Percentiles rank a stretch among this genome's conserved stretches.
Conservation (phyloP, 1,140 invertebrate genomes). For the Drosophila nannoptera region DNA sequence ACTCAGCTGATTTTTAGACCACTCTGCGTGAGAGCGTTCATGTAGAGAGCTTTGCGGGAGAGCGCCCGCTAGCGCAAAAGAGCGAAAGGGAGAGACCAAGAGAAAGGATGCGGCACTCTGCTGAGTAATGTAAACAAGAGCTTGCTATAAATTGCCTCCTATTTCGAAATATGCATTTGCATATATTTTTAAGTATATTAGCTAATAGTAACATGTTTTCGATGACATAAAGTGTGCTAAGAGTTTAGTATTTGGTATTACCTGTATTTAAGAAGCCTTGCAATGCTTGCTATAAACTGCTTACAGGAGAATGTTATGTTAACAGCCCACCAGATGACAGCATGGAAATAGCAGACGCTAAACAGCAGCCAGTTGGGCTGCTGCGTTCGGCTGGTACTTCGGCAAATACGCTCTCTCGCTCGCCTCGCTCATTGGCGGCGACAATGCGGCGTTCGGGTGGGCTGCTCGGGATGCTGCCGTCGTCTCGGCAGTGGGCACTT, state of each 20-base stretch:
- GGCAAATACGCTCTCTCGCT: conserved; percentile 30
- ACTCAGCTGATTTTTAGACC: conserved; percentile 59
- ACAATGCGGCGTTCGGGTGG: conserved; percentile 18
- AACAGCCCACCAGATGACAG: conserved; percentile 13
- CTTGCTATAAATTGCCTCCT: conserved; percentile 49
- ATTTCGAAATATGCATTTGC: background rate
- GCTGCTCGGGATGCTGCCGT: conserved; percentile 38
- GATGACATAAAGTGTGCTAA: no score
- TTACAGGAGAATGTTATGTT: conserved; percentile 4
- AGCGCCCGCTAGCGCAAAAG: background rate
- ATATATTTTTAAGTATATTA: background rate
- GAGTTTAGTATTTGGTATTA: no score
- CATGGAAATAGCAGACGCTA: conserved; percentile 14
- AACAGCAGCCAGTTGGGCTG: conserved; percentile 21
- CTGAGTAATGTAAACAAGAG: conserved; percentile 63
- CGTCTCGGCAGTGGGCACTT: conserved; percentile 24
- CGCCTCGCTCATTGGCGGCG: conserved; percentile 34
- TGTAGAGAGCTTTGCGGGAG: conserved; percentile 6
- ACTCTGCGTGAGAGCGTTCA: conserved; percentile 27
- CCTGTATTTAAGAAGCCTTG: background rate
- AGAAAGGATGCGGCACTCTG: conserved; percentile 33
- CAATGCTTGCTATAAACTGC: conserved; percentile 39
- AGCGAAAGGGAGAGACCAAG: conserved; percentile 1
- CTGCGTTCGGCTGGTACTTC: conserved; percentile 41
- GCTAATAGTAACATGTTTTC: background rate